Evolutionary conservation across 2,888 invertebrate species (phyloP).

Genomic region (Spisula solida): DNA sequence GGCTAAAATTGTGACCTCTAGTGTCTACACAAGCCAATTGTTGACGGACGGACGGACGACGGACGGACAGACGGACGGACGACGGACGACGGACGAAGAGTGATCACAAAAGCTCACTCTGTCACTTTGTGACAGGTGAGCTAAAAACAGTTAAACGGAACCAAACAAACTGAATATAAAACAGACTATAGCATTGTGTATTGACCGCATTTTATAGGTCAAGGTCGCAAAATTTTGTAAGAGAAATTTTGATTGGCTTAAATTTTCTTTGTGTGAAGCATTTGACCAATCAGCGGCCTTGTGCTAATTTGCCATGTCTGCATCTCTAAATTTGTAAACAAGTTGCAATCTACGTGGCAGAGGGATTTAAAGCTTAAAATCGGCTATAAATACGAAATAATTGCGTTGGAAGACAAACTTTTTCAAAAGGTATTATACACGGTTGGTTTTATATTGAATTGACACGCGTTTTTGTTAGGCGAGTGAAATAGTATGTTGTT

Average conservation of each 20-base stretch:
- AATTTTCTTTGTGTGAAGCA: constrained; percentile 11
- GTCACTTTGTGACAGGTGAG: too few relatives aligned
- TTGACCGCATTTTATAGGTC: constrained; percentile 35
- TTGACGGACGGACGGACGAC: too few relatives aligned
- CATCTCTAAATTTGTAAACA: constrained; percentile 64
- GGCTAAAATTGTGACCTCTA: too few relatives aligned
- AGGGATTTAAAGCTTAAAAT: background rate
- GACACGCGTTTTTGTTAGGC: background rate
- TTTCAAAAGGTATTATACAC: background rate
- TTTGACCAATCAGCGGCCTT: constrained; percentile 26
- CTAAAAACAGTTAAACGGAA: background rate
- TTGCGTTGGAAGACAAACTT: background rate
- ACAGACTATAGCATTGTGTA: constrained; percentile 60
- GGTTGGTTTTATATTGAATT: background rate
- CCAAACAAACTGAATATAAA: background rate
- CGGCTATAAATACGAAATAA: background rate
- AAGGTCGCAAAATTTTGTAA: constrained; percentile 55
- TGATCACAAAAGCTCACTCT: too few relatives aligned
- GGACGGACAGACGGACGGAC: too few relatives aligned
- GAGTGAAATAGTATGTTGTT: background rate
- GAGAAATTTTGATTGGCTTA: constrained; percentile 58
- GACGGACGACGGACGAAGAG: too few relatives aligned
- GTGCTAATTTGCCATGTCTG: constrained; percentile 34
- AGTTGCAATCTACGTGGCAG: constrained; percentile 62
- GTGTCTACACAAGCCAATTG: too few relatives aligned